Conservation (phyloP, 2,888 invertebrate species). For the Limenitis camilla region DNA sequence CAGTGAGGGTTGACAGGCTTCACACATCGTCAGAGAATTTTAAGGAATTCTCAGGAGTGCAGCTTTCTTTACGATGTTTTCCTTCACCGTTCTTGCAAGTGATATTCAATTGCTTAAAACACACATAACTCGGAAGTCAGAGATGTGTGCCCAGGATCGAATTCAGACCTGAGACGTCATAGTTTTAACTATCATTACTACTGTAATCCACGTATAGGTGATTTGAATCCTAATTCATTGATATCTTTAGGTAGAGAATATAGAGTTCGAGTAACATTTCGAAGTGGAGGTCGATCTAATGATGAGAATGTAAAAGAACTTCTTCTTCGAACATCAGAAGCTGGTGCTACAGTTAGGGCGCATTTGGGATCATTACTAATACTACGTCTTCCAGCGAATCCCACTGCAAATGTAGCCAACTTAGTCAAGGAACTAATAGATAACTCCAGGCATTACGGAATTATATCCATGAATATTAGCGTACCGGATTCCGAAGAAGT, state of each 20-base stretch:
- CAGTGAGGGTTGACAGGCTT: too few species aligned
- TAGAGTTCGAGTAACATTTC: slow-evolving; percentile 45
- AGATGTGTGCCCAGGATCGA: too few species aligned
- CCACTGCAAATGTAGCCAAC: slow-evolving; percentile 40
- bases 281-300: slow-evolving; percentile 30
- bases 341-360: slow-evolving; percentile 47
- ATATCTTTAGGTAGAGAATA: slow-evolving; percentile 33
- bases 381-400: slow-evolving; percentile 44
- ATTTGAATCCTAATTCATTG: too few species aligned
- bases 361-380: slow-evolving; percentile 53
- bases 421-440: slow-evolving; percentile 41
- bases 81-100: too few species aligned
- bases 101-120: too few species aligned
- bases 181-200: too few species aligned
- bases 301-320: slow-evolving; percentile 31
- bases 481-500: slow-evolving; percentile 59
- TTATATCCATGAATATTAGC: slow-evolving; percentile 47
- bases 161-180: too few species aligned
- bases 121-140: too few species aligned
- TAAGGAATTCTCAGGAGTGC: too few species aligned
- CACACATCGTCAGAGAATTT: too few species aligned
- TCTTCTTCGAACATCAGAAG: slow-evolving; percentile 29
- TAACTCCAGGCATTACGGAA: slow-evolving; percentile 38
- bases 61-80: too few species aligned
- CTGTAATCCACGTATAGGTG: too few species aligned